A percentile compares a stretch with the other conserved stretches of the same genome.
Evolutionary conservation across 2,113 vertebrate genomes (phyloP).

Genomic region (Mystacornis crossleyi): DNA sequence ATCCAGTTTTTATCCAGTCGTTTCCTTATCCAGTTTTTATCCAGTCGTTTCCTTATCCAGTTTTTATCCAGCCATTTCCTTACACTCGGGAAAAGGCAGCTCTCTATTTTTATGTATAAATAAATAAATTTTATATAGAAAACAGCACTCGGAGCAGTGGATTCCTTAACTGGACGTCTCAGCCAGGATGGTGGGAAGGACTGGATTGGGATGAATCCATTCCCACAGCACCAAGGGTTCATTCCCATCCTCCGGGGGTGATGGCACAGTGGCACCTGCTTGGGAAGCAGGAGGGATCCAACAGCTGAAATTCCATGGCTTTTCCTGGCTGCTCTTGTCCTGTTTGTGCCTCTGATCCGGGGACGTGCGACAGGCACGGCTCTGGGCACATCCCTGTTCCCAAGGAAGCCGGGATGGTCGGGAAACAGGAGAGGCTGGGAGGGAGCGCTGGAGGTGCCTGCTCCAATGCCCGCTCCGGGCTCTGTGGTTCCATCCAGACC

Average conservation of each 20-base stretch:
- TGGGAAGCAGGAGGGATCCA: not conserved
- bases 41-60: not conserved
- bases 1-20: not conserved
- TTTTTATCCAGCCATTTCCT: not conserved
- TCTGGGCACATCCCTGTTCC: not conserved
- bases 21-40: not conserved
- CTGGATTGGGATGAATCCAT: not conserved
- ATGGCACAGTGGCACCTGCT: not conserved
- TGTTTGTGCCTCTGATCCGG: not conserved
- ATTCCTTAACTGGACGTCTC: accelerated
- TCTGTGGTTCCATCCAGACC: not conserved
- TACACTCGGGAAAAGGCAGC: not conserved
- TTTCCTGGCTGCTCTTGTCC: not conserved
- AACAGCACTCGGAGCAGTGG: not conserved
- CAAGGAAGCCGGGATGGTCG: accelerated
- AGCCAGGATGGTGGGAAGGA: accelerated
- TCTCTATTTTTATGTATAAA: not conserved
- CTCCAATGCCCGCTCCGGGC: accelerated
- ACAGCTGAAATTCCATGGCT: not conserved
- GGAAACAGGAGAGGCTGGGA: not conserved
- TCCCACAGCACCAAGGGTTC: not conserved
- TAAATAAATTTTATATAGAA: not conserved
- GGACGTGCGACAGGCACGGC: not conserved
- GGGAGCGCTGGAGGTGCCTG: not conserved
- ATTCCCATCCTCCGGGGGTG: not conserved